phyloP scores from a whole-genome alignment of 2,113 vertebrate species.

The Stegastes partitus region DNA sequence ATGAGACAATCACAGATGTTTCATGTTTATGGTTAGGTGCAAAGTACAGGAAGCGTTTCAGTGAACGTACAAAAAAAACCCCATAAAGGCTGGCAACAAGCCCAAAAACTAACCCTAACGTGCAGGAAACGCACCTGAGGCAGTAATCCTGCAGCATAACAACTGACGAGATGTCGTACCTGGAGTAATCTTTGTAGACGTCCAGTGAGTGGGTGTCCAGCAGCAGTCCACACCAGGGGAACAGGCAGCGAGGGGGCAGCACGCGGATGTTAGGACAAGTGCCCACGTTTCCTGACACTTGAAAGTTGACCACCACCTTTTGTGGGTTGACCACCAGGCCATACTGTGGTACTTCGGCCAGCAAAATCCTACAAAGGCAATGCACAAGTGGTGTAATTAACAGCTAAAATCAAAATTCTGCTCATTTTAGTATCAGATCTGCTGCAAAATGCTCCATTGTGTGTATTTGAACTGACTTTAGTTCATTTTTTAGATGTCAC shows the following conservation, averaged over 20 bases:
- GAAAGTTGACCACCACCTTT: slow-evolving; percentile 93
- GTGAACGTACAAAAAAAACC: slow-evolving; percentile 24
- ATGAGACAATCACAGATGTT: neutral
- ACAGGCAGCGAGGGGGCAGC: slow-evolving; percentile 84
- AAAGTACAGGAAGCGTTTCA: slow-evolving; percentile 44
- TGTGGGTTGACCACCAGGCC: slow-evolving; percentile 89
- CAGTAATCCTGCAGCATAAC: neutral
- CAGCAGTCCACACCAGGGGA: slow-evolving; percentile 94
- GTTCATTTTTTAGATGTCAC: too few species aligned
- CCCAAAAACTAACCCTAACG: neutral
- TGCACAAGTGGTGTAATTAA: neutral
- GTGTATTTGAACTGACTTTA: too few species aligned
- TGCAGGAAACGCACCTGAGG: neutral
- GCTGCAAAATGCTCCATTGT: too few species aligned
- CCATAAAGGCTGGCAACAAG: slow-evolving; percentile 42
- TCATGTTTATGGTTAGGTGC: slow-evolving; percentile 30
- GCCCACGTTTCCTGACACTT: slow-evolving; percentile 62
- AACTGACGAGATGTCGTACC: slow-evolving; percentile 75
- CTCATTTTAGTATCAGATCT: too few species aligned
- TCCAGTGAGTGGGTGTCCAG: slow-evolving; percentile 89
- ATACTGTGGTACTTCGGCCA: slow-evolving; percentile 89
- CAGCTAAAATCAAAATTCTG: too few species aligned
- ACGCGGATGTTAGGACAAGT: slow-evolving; percentile 63
- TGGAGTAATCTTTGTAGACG: slow-evolving; percentile 90
- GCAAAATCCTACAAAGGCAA: slow-evolving; percentile 83